Evolutionary conservation across 1,140 invertebrate genomes (phyloP).

Genomic region (Campoletis sonorensis): DNA sequence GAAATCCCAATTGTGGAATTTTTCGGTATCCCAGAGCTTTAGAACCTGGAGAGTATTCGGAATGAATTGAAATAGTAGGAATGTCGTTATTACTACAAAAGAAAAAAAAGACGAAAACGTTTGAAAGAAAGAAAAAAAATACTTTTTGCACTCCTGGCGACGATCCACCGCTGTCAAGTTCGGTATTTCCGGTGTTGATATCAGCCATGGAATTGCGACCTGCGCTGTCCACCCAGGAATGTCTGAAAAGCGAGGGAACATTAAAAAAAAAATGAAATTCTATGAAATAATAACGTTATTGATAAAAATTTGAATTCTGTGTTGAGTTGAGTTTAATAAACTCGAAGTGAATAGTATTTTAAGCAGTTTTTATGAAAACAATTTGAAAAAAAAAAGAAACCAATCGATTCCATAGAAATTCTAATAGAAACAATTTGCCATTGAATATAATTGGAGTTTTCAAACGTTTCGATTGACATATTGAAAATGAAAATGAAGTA

Average conservation of each 20-base stretch:
- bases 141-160: conserved; percentile 90
- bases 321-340: too few species aligned
- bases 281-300: too few species aligned
- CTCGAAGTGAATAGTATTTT: too few species aligned
- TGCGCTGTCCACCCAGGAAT: conserved; percentile 85
- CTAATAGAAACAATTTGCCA: too few species aligned
- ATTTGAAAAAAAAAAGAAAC: too few species aligned
- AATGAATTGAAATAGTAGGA: not conserved
- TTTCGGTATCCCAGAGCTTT: conserved; percentile 36
- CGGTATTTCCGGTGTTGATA: conserved; percentile 80
- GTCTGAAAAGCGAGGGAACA: conserved; percentile 63
- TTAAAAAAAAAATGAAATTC: too few species aligned
- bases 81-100: not conserved
- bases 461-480: too few species aligned
- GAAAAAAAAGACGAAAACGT: too few species aligned
- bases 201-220: conserved; percentile 82
- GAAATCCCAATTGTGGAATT: conserved; percentile 32
- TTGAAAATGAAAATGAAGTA: too few species aligned
- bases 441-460: too few species aligned
- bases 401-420: too few species aligned
- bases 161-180: conserved; percentile 91
- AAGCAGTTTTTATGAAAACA: not conserved
- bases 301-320: not conserved
- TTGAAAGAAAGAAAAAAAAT: conserved; percentile 65
- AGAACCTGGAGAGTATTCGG: conserved; percentile 20